Conservation (phyloP, 2,888 invertebrate genomes). For the Erebia ligea region DNA sequence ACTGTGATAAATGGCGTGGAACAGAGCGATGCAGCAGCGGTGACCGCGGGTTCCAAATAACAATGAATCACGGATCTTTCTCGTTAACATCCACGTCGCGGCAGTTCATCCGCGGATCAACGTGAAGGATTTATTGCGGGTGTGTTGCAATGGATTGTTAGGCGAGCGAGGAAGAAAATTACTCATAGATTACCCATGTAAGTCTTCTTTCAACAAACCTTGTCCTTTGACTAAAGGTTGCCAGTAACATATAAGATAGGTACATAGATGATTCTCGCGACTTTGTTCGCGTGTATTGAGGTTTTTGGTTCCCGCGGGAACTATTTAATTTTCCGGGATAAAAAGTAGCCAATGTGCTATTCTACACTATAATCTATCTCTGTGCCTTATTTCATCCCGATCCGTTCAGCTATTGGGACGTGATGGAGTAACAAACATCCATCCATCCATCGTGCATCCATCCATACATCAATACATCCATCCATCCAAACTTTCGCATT, state of each 20-base stretch:
- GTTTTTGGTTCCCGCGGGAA: too few species aligned
- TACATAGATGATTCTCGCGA: too few species aligned
- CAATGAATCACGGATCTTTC: slow-evolving; percentile 30
- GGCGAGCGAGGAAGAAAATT: slow-evolving; percentile 9
- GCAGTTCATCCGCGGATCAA: slow-evolving; percentile 29
- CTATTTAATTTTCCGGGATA: too few species aligned
- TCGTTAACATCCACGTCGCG: slow-evolving; percentile 28
- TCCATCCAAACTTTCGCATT: too few species aligned
- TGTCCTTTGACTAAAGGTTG: not conserved
- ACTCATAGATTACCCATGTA: slow-evolving; percentile 1
- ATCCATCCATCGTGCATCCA: too few species aligned
- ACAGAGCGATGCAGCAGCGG: slow-evolving; percentile 20
- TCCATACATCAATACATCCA: too few species aligned
- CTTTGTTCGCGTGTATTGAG: too few species aligned
- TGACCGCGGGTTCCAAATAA: slow-evolving; percentile 25
- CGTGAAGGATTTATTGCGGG: slow-evolving; percentile 27
- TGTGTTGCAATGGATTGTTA: slow-evolving; percentile 25
- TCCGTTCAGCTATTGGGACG: too few species aligned
- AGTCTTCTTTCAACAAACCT: slow-evolving; percentile 8
- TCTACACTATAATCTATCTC: too few species aligned
- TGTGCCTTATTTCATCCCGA: too few species aligned
- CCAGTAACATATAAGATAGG: not conserved
- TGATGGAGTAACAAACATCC: too few species aligned
- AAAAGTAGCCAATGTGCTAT: too few species aligned
- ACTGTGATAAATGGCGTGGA: slow-evolving; percentile 18